Conservation (phyloP, 2,113 vertebrate species). For the Crotalus tigris region DNA sequence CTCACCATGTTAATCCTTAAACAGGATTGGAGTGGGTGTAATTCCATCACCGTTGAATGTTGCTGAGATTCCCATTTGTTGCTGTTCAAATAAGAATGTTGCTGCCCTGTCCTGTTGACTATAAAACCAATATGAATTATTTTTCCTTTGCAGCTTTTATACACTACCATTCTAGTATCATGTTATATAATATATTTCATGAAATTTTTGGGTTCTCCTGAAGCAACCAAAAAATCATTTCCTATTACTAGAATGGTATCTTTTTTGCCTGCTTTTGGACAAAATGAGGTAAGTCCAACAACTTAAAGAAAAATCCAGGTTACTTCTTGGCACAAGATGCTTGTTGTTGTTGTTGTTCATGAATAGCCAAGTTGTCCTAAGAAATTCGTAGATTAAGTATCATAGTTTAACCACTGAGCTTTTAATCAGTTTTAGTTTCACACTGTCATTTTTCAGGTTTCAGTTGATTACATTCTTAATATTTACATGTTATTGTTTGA, state of each 20-base stretch:
- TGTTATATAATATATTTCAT: conserved; percentile 84
- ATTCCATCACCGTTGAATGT: background rate
- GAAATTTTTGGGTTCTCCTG: conserved; percentile 80
- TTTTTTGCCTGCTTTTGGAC: conserved; percentile 72
- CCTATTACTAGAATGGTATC: conserved; percentile 77
- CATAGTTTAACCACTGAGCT: background rate
- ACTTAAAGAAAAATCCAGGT: background rate
- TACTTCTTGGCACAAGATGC: background rate
- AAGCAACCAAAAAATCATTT: conserved; percentile 77
- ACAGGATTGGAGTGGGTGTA: background rate
- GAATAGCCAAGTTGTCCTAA: background rate
- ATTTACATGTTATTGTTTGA: background rate
- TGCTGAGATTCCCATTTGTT: background rate
- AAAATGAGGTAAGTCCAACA: conserved; percentile 72
- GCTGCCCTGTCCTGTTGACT: conserved; percentile 6
- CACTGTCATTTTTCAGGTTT: background rate
- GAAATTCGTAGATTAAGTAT: background rate
- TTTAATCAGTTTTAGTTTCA: background rate
- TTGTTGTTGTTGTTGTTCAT: background rate
- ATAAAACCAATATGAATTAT: conserved; percentile 6
- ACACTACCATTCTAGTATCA: conserved; percentile 78
- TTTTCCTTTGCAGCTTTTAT: conserved; percentile 76
- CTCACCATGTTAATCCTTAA: background rate
- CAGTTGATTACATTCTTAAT: background rate
- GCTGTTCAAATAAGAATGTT: background rate